A percentile compares a stretch with the other conserved stretches of the same genome.
Conservation (phyloP, 2,113 vertebrate genomes). For the Etheostoma spectabile region DNA sequence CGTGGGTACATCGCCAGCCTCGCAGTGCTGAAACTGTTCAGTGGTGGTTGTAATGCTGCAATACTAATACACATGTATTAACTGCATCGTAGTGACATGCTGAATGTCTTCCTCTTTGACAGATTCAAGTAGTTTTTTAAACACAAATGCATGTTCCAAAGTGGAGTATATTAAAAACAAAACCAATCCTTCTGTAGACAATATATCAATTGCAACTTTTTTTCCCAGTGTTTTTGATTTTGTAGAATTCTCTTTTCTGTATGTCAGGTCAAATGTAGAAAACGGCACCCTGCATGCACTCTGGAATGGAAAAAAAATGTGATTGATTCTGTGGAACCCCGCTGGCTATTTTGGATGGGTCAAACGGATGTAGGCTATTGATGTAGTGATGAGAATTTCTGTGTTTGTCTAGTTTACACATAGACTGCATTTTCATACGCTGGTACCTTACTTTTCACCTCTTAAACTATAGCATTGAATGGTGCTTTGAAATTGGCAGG, state of each 20-base stretch:
- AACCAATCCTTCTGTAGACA: too few relatives aligned
- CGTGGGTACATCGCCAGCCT: neutral
- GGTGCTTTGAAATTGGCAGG: neutral
- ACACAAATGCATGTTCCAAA: too few relatives aligned
- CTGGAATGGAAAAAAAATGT: constrained; percentile 59
- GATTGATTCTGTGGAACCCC: constrained; percentile 56
- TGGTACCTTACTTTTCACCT: neutral
- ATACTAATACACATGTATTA: neutral
- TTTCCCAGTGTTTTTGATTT: neutral
- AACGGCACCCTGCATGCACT: neutral
- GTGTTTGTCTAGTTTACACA: constrained; percentile 1
- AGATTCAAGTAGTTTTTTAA: too few relatives aligned
- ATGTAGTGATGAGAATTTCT: constrained; percentile 12
- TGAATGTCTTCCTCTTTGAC: too few relatives aligned
- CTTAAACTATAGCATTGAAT: neutral
- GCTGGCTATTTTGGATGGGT: constrained; percentile 53
- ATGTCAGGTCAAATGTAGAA: neutral
- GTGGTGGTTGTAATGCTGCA: neutral
- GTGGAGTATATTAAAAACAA: too few relatives aligned
- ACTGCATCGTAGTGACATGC: too few relatives aligned
- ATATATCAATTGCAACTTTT: too few relatives aligned
- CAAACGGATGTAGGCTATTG: constrained; percentile 46
- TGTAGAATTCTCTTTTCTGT: neutral
- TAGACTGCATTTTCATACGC: neutral
- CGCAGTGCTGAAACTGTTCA: neutral